Percentiles rank a stretch among this genome's conserved stretches.
These are phyloP conservation scores for Tragulus kanchil DNA, from an alignment of 2,113 vertebrate species.

Conservation along the genomic window DNA sequence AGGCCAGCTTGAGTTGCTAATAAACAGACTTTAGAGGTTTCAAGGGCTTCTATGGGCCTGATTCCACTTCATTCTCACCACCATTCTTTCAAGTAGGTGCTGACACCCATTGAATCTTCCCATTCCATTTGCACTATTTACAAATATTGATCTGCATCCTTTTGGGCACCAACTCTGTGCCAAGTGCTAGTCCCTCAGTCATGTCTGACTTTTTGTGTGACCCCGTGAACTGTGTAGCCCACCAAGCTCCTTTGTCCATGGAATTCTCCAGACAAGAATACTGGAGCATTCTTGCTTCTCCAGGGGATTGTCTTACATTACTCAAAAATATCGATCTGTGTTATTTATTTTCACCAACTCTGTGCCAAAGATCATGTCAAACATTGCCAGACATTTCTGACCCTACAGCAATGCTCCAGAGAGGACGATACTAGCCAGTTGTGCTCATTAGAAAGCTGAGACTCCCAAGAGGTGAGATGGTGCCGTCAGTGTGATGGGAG, in stretches of 20 bases:
- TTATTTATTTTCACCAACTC: neutral
- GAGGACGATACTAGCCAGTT: accelerated
- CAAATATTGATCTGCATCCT: neutral
- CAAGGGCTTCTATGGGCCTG: neutral
- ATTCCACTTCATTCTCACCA: neutral
- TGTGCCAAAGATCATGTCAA: neutral
- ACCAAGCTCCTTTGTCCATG: neutral
- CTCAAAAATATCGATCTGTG: neutral
- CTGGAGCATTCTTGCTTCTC: neutral
- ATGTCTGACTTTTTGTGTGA: neutral
- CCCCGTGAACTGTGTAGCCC: neutral
- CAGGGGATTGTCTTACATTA: neutral
- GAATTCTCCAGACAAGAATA: neutral
- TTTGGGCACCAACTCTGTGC: neutral
- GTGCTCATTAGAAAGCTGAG: neutral
- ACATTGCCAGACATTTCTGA: neutral
- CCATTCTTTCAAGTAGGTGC: neutral
- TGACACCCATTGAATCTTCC: neutral
- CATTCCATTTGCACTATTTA: neutral
- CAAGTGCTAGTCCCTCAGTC: neutral
- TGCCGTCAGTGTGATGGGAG: accelerated
- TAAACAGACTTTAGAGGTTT: neutral
- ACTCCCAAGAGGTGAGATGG: neutral
- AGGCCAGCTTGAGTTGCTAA: neutral
- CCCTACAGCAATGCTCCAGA: neutral